Evolutionary conservation across 2,113 vertebrate genomes (phyloP), one percentile per base, ranked within the genome.

Genomic region (Petroica traversi): DNA sequence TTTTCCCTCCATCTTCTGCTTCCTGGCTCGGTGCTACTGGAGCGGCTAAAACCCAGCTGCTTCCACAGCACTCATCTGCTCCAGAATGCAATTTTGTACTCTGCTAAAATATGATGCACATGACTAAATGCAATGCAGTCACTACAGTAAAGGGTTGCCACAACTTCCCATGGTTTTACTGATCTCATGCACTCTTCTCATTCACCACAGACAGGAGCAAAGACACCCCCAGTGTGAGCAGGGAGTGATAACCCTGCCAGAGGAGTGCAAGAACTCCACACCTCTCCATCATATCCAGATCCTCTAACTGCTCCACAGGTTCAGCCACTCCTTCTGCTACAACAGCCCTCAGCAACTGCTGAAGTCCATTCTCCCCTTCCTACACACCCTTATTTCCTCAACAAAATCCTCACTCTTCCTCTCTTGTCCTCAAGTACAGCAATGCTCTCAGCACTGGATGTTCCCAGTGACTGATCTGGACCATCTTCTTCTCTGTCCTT

Each of bases 11-110:
- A 24, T 85, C n/a, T 63, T 34, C 54, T 64, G 36, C 78, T 75
- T 92, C 69, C 49, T 72, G 80, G 34, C 5, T 45, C 58, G 36
- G 78, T 45, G 34, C 69, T 90, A 92, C 54, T 93, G 58, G n/a
- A 95, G 79, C 28, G 0, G 71, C 58, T 83, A 95, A 95, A 85
- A 22, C 71, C 93, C 95, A 95, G 82, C 95, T 93, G 90, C 67
- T 96, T 74, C 74, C 51, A 48, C 25, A 4, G 52, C 71, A 66
- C 38, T 89, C 45, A 29, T 45, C 67, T 67, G 59, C 71, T 78
- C 55, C 73, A 78, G 34, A 62, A 38, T 46, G 43, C 51, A 71
- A 1, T 81, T 85, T 41, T 63, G 14, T 33, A 71, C 38, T 80
- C 77, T 46, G 31, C 26, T 75, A 63, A 78, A 93, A 51, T 45